Conservation (phyloP, 2,888 invertebrate species). For the Omphaloscelis lunosa region DNA sequence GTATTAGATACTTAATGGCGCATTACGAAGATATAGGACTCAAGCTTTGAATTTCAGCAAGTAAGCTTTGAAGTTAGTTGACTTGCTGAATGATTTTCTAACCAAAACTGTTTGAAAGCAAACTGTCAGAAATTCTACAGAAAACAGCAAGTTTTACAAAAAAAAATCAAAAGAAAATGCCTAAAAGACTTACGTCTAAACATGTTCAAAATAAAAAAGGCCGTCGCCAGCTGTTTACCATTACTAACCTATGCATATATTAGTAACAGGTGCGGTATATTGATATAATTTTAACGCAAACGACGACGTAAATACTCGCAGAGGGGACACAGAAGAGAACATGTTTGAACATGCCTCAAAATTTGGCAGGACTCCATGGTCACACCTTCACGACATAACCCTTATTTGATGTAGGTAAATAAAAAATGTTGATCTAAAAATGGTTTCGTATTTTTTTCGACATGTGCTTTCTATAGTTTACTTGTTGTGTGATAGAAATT, state of each 20-base stretch:
- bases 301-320: constrained; percentile 35
- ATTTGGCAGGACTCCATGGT: constrained; percentile 59
- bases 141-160: background rate
- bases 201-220: constrained; percentile 44
- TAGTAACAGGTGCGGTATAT: constrained; percentile 63
- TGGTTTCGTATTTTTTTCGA: constrained; percentile 8
- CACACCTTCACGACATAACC: constrained; percentile 46
- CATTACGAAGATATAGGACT: background rate
- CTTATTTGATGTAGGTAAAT: constrained; percentile 23
- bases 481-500: too few relatives aligned
- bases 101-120: background rate
- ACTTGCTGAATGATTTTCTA: background rate
- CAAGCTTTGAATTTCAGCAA: background rate
- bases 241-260: constrained; percentile 63
- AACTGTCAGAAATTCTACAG: background rate
- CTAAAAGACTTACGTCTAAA: constrained; percentile 26
- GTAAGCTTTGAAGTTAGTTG: too few relatives aligned
- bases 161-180: background rate
- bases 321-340: constrained; percentile 30
- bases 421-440: constrained; percentile 10
- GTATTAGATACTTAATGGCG: background rate
- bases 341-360: constrained; percentile 52
- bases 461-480: too few relatives aligned
- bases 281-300: constrained; percentile 62
- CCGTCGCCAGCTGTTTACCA: constrained; percentile 53